Conservation (phyloP, 2,797 vertebrate genomes). For the Ceyx erithaca region DNA sequence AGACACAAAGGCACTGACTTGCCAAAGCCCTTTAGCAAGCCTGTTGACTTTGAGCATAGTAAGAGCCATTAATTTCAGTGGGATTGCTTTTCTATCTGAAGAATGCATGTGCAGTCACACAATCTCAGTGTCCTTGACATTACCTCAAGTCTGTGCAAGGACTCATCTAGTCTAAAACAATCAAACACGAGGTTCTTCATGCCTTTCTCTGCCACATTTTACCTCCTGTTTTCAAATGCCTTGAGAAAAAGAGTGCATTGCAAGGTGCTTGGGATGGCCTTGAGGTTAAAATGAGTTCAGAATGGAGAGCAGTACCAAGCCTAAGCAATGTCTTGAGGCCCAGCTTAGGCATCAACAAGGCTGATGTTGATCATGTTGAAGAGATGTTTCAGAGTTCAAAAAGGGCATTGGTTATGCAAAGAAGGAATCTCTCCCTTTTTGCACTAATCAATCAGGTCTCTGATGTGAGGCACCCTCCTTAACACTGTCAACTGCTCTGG, state of each 20-base stretch:
- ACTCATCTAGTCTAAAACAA: not conserved
- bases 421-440: not conserved
- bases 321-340: not conserved
- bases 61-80: not conserved
- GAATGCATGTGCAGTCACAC: not conserved
- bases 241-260: not conserved
- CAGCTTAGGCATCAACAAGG: not conserved
- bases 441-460: not conserved
- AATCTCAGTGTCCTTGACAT: not conserved
- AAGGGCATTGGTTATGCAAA: not conserved
- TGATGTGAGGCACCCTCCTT: not conserved
- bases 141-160: not conserved
- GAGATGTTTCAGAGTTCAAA: not conserved
- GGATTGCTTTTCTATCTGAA: not conserved
- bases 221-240: not conserved
- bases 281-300: not conserved
- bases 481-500: not conserved
- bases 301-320: not conserved
- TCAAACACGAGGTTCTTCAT: not conserved
- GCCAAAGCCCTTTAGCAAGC: not conserved
- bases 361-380: not conserved
- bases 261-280: not conserved
- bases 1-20: not conserved
- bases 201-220: not conserved
- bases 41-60: not conserved